phyloP scores from a whole-genome alignment of 2,113 vertebrate genomes.

The Callopanchax toddi region DNA sequence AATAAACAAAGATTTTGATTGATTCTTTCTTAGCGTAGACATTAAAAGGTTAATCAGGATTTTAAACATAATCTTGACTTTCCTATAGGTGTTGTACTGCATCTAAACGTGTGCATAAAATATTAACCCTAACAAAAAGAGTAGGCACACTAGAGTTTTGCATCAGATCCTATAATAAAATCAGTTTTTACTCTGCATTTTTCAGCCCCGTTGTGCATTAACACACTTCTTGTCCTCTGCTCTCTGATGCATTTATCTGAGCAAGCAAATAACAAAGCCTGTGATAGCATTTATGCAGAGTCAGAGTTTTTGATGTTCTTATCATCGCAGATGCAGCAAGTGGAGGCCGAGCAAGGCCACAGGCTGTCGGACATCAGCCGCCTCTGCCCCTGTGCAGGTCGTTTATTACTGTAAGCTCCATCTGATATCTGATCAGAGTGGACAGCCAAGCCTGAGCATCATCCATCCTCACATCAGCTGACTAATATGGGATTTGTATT shows the following conservation, averaged over 20 bases:
- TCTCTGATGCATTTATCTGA: slow-evolving; percentile 52
- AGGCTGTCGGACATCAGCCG: slow-evolving; percentile 28
- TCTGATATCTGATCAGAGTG: slow-evolving; percentile 50
- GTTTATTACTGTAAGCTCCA: slow-evolving; percentile 71
- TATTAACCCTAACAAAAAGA: too few species aligned
- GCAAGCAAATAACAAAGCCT: background rate
- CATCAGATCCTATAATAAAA: background rate
- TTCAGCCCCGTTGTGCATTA: slow-evolving; percentile 2
- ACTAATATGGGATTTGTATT: slow-evolving; percentile 66
- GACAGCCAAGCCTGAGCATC: slow-evolving; percentile 38
- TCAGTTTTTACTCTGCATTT: background rate
- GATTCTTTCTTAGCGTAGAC: too few species aligned
- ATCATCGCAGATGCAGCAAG: slow-evolving; percentile 38
- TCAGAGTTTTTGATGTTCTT: slow-evolving; percentile 53
- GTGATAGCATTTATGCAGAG: slow-evolving; percentile 39
- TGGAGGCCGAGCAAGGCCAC: slow-evolving; percentile 12
- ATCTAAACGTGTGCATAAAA: too few species aligned
- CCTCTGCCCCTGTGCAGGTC: slow-evolving; percentile 38
- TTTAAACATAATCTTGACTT: too few species aligned
- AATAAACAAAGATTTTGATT: too few species aligned
- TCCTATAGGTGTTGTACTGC: too few species aligned
- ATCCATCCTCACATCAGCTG: slow-evolving; percentile 69
- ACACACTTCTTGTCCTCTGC: slow-evolving; percentile 13
- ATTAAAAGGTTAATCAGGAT: too few species aligned
- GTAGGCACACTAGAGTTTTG: background rate